Conservation (phyloP, 2,888 invertebrate species). For the Tiliacea citrago region DNA sequence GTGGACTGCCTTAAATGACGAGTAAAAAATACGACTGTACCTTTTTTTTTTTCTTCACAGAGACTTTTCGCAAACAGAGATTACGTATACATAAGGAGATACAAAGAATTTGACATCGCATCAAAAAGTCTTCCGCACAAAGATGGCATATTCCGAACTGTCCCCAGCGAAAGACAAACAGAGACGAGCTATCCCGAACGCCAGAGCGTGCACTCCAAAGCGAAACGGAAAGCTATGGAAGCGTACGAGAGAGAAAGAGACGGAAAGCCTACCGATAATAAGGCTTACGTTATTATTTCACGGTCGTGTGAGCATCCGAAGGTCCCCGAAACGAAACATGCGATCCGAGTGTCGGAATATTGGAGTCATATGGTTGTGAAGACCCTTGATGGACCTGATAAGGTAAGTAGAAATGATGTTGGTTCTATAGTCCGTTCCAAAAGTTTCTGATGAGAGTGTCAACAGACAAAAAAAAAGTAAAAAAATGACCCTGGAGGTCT, state of each 20-base stretch:
- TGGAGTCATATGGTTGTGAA: constrained; percentile 97
- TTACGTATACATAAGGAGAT: constrained; percentile 95
- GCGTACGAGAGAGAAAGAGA: constrained; percentile 54
- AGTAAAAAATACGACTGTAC: too few relatives aligned
- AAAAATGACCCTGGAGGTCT: too few relatives aligned
- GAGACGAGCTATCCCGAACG: constrained; percentile 58
- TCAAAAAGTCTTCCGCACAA: constrained; percentile 55
- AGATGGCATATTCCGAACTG: constrained; percentile 59
- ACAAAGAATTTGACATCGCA: constrained; percentile 80
- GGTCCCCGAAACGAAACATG: constrained; percentile 92
- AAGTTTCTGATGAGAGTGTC: too few relatives aligned
- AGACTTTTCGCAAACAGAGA: constrained; percentile 96
- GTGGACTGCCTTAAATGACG: too few relatives aligned
- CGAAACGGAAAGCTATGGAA: constrained; percentile 79
- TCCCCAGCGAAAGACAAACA: background rate
- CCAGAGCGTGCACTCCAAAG: constrained; percentile 79
- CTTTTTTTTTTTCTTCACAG: constrained; percentile 78
- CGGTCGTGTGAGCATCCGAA: constrained; percentile 93
- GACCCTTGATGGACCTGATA: constrained; percentile 90
- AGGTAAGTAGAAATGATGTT: constrained; percentile 74
- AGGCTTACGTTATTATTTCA: constrained; percentile 89
- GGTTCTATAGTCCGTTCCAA: too few relatives aligned
- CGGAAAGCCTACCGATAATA: constrained; percentile 49
- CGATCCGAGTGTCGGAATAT: constrained; percentile 94
- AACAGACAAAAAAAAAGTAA: too few relatives aligned